Percentiles rank a stretch among this genome's conserved stretches.
phyloP scores from a whole-genome alignment of 2,888 invertebrate genomes.

The Anoplius nigerrimus region DNA sequence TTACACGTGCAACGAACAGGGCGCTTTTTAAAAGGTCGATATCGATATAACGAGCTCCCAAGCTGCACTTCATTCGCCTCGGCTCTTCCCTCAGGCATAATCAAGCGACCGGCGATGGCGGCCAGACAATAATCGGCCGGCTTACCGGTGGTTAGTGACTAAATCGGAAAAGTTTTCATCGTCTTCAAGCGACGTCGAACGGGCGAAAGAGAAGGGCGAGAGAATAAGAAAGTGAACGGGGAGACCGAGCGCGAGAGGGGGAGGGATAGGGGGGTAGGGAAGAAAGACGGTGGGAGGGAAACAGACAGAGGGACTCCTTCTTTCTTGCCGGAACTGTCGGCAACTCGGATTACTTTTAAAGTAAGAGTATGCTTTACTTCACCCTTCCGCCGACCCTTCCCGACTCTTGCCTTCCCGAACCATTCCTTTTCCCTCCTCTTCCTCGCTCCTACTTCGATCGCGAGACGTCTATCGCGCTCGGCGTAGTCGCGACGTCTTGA shows the following conservation, averaged over 20 bases:
- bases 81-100: slow-evolving; percentile 29
- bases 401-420: slow-evolving; percentile 2
- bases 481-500: slow-evolving; percentile 28
- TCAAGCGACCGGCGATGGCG: slow-evolving; percentile 32
- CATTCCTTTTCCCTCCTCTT: neutral
- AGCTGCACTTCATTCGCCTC: slow-evolving; percentile 14
- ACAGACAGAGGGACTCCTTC: slow-evolving; percentile 4
- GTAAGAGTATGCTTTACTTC: slow-evolving; percentile 36
- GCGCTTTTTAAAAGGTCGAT: slow-evolving; percentile 1
- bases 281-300: too few relatives aligned
- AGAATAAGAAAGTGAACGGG: too few relatives aligned
- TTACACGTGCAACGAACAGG: too few relatives aligned
- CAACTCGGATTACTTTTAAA: slow-evolving; percentile 53
- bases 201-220: neutral
- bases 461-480: slow-evolving; percentile 9
- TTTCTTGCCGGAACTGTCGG: slow-evolving; percentile 35
- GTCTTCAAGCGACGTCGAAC: slow-evolving; percentile 8
- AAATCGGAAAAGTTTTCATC: slow-evolving; percentile 50
- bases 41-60: slow-evolving; percentile 22
- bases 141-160: slow-evolving; percentile 47
- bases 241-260: too few relatives aligned
- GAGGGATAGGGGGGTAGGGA: neutral
- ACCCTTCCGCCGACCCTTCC: slow-evolving; percentile 14
- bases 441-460: neutral
- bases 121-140: slow-evolving; percentile 46